phyloP scores from a whole-genome alignment of 2,797 vertebrate species.

The Cuculus canorus region DNA sequence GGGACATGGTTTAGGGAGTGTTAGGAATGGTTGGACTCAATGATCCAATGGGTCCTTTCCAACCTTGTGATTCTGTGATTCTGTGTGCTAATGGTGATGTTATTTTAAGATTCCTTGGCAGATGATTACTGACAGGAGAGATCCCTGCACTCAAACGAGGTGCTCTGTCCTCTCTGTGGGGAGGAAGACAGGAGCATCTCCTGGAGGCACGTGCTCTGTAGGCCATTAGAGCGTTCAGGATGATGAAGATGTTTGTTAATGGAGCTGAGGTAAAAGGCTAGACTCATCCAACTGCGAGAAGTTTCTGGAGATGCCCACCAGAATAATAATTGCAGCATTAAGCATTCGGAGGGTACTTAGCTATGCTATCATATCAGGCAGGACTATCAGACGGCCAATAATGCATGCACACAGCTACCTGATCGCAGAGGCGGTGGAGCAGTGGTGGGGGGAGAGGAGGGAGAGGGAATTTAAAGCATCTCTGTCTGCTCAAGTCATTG shows the following conservation, averaged over 20 bases:
- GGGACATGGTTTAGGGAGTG: too few species aligned
- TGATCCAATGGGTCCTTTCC: too few species aligned
- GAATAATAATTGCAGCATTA: slow-evolving; percentile 44
- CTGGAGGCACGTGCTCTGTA: background rate
- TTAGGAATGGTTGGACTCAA: too few species aligned
- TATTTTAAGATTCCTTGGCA: background rate
- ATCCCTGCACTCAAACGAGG: background rate
- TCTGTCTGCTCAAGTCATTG: background rate
- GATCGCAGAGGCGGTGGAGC: background rate
- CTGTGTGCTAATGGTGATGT: background rate
- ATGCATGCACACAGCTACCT: background rate
- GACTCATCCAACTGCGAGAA: background rate
- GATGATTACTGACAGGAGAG: background rate
- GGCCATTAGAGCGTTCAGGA: background rate
- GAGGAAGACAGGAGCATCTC: background rate
- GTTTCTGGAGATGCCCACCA: slow-evolving; percentile 13
- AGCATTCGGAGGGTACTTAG: background rate
- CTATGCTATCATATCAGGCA: background rate
- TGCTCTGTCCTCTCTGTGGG: rapidly evolving
- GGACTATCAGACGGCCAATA: background rate
- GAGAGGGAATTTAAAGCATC: background rate
- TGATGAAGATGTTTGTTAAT: slow-evolving; percentile 26
- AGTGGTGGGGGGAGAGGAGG: background rate
- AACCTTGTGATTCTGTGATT: too few species aligned
- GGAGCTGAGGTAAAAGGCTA: slow-evolving; percentile 14